Percentiles rank a stretch among this genome's conserved stretches.
phyloP scores from a whole-genome alignment of 2,113 vertebrate species.

The Glaucidium brasilianum region DNA sequence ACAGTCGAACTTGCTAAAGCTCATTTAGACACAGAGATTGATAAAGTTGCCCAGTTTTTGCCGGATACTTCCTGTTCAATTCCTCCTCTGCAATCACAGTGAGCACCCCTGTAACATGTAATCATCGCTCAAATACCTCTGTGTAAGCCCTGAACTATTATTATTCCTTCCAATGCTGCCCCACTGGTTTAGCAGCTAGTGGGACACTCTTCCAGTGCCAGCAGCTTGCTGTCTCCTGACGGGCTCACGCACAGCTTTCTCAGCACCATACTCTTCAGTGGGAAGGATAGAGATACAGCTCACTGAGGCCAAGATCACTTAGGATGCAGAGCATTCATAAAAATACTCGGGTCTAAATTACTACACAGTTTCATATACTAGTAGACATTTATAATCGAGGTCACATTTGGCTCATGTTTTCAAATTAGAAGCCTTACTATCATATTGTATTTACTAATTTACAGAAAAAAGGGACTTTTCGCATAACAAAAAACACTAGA shows the following conservation, averaged over 20 bases:
- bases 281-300: background rate
- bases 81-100: background rate
- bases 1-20: background rate
- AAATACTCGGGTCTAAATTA: background rate
- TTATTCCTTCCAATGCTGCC: slow-evolving; percentile 16
- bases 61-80: background rate
- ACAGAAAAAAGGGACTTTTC: background rate
- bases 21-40: background rate
- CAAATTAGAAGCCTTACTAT: background rate
- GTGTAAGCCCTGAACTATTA: background rate
- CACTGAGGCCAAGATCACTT: background rate
- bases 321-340: background rate
- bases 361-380: background rate
- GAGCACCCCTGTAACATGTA: background rate
- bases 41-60: background rate
- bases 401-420: background rate
- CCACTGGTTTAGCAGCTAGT: slow-evolving; percentile 53
- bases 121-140: background rate
- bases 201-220: background rate
- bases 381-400: background rate
- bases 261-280: background rate
- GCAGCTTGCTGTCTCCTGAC: background rate
- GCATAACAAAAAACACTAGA: background rate
- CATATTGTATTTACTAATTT: background rate
- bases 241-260: background rate